Evolutionary conservation across 2,113 vertebrate species (phyloP).

Genomic region (Menura novaehollandiae): DNA sequence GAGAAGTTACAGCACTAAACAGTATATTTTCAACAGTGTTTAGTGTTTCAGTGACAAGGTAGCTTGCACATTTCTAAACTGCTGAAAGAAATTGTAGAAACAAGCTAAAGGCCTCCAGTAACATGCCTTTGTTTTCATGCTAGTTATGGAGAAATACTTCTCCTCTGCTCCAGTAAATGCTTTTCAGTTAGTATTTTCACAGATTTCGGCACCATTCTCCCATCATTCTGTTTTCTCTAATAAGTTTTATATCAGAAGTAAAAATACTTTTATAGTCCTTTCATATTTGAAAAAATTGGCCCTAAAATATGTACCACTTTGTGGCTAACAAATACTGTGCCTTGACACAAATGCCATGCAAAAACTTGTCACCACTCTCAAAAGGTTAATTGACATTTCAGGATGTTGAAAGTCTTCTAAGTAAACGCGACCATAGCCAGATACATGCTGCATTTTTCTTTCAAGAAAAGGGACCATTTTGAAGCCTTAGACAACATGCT

Average conservation of each 20-base stretch:
- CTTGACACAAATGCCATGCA: background rate
- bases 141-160: background rate
- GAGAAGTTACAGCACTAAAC: background rate
- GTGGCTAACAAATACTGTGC: background rate
- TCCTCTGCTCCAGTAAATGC: background rate
- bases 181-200: background rate
- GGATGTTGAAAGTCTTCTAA: background rate
- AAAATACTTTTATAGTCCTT: background rate
- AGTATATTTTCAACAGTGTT: background rate
- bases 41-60: background rate
- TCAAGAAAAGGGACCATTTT: background rate
- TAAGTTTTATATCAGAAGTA: background rate
- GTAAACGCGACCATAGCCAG: background rate
- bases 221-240: background rate
- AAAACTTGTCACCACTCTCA: background rate
- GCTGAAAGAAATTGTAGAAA: background rate
- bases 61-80: background rate
- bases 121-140: background rate
- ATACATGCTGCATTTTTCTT: background rate
- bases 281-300: background rate
- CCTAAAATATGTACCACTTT: background rate
- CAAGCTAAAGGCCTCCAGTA: background rate
- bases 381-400: slow-evolving; percentile 1
- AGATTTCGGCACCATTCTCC: background rate
- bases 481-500: background rate